phyloP scores from a whole-genome alignment of 2,113 vertebrate genomes.

The Ammodytes dubius region DNA sequence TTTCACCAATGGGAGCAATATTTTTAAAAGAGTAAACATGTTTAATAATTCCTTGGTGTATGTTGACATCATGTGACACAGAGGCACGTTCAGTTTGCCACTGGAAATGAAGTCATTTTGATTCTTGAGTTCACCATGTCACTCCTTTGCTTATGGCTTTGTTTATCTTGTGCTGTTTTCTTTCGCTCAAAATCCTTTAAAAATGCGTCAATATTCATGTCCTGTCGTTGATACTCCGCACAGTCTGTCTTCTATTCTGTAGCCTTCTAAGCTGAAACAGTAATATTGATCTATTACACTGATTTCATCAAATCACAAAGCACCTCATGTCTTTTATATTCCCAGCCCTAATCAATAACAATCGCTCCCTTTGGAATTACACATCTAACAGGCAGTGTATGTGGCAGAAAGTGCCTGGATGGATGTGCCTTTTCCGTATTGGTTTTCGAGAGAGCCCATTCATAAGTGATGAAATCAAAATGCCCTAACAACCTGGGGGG shows the following conservation, averaged over 20 bases:
- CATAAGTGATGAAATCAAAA: slow-evolving; percentile 58
- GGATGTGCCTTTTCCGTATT: slow-evolving; percentile 22
- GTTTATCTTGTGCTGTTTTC: neutral
- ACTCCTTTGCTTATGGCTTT: slow-evolving; percentile 13
- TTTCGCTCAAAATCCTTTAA: slow-evolving; percentile 10
- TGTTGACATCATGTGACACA: slow-evolving; percentile 4
- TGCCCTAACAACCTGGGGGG: slow-evolving; percentile 7
- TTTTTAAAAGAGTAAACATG: slow-evolving; percentile 8
- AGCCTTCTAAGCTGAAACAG: slow-evolving; percentile 54
- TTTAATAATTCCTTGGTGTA: neutral
- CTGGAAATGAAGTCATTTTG: neutral
- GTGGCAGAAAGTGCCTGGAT: slow-evolving; percentile 23
- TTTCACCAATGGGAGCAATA: neutral
- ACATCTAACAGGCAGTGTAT: slow-evolving; percentile 33
- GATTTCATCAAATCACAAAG: slow-evolving; percentile 61
- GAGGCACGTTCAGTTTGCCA: neutral
- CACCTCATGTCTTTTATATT: slow-evolving; percentile 46
- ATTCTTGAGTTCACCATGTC: slow-evolving; percentile 6
- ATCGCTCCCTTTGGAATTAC: slow-evolving; percentile 51
- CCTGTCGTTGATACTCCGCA: slow-evolving; percentile 30
- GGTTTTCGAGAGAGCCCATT: slow-evolving; percentile 45
- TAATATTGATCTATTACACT: slow-evolving; percentile 50
- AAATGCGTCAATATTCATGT: slow-evolving; percentile 30
- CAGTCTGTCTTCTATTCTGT: slow-evolving; percentile 50
- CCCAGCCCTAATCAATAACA: slow-evolving; percentile 48